phyloP scores from a whole-genome alignment of 2,797 vertebrate genomes.

The Sebastes cheni region DNA sequence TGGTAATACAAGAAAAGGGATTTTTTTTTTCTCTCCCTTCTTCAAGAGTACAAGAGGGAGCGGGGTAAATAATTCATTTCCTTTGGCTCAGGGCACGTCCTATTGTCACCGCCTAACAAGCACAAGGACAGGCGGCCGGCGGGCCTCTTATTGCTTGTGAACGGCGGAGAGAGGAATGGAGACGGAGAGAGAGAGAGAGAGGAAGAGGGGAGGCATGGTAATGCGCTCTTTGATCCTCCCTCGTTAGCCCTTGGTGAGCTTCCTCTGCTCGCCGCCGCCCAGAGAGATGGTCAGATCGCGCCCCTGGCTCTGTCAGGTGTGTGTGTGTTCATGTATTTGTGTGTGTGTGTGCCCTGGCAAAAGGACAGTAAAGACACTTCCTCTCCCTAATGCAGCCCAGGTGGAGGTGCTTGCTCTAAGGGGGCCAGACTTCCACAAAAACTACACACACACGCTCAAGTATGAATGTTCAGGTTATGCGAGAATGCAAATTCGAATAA shows the following conservation, averaged over 20 bases:
- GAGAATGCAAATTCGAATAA: conserved; percentile 18
- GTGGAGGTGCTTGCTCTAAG: conserved; percentile 65
- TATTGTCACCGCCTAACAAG: conserved; percentile 83
- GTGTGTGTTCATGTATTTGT: conserved; percentile 42
- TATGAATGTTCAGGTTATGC: neutral
- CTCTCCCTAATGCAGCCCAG: conserved; percentile 77
- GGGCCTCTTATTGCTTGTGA: conserved; percentile 80
- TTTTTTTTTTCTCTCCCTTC: conserved; percentile 53
- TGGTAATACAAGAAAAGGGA: conserved; percentile 75
- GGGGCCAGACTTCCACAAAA: conserved; percentile 10
- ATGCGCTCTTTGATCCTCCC: conserved; percentile 84
- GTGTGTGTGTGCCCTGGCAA: conserved; percentile 24
- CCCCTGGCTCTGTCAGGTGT: conserved; percentile 58
- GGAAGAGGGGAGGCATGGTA: conserved; percentile 77
- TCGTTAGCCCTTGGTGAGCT: conserved; percentile 78
- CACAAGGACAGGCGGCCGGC: conserved; percentile 76
- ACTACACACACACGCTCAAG: neutral
- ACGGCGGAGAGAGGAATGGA: conserved; percentile 56
- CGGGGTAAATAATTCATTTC: conserved; percentile 85
- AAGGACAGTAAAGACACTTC: conserved; percentile 75
- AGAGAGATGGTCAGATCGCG: conserved; percentile 70
- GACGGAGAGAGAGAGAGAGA: conserved; percentile 38
- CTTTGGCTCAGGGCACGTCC: conserved; percentile 81
- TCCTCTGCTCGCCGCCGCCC: conserved; percentile 67
- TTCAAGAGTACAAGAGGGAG: conserved; percentile 75